These are phyloP conservation scores for Frieseomelitta varia DNA, from an alignment of 1,140 invertebrate species.

Conservation along the genomic window DNA sequence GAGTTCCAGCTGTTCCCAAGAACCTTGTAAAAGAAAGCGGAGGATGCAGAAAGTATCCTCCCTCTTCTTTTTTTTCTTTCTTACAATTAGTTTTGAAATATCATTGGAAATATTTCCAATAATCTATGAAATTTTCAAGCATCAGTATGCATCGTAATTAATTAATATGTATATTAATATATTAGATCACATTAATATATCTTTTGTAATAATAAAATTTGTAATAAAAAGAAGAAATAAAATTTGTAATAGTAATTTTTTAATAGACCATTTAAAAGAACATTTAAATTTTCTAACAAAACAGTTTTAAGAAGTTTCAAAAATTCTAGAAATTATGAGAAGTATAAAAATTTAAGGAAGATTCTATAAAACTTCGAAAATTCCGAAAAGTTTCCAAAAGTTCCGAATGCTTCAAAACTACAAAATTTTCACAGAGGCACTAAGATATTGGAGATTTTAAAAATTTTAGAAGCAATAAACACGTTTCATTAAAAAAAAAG, in stretches of 20 bases:
- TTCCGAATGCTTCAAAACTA: neutral
- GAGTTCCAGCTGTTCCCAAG: slow-evolving; percentile 43
- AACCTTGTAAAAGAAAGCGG: neutral
- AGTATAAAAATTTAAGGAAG: neutral
- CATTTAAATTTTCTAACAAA: no score
- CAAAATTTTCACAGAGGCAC: no score
- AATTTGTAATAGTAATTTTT: no score
- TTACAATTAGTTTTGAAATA: neutral
- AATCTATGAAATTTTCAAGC: neutral
- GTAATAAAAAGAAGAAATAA: no score
- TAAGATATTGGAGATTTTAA: no score
- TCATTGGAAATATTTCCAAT: neutral
- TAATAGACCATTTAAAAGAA: no score
- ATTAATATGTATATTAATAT: no score
- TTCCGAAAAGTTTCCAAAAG: neutral
- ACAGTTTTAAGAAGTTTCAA: neutral
- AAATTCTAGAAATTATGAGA: neutral
- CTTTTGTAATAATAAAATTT: no score
- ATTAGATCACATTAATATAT: no score
- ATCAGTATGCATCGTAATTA: no score
- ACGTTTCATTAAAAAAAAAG: no score
- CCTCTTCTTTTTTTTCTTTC: neutral
- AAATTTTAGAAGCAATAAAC: neutral
- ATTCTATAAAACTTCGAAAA: neutral
- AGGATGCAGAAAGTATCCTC: neutral